phyloP scores from a whole-genome alignment of 2,888 invertebrate species.

The Aelia acuminata region DNA sequence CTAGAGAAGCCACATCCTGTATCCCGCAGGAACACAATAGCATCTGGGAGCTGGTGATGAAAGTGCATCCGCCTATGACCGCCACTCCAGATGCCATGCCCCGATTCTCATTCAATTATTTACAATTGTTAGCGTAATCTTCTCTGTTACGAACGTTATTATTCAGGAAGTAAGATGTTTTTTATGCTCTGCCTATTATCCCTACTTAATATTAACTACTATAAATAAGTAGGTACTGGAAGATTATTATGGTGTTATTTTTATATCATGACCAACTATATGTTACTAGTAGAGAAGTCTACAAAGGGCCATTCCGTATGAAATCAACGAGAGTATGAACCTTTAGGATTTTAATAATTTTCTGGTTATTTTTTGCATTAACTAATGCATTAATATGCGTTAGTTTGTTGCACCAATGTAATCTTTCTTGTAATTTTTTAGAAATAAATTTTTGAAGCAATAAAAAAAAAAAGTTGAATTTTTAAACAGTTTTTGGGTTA shows the following conservation, averaged over 20 bases:
- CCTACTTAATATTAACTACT: not conserved
- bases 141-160: not conserved
- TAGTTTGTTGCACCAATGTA: too few species aligned
- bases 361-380: too few species aligned
- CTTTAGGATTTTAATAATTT: too few species aligned
- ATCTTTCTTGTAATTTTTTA: too few species aligned
- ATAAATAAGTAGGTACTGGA: not conserved
- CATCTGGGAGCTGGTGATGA: not conserved
- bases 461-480: too few species aligned
- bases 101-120: slow-evolving; percentile 34
- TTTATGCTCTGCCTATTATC: not conserved
- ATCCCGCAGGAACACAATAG: not conserved
- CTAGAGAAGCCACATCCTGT: slow-evolving; percentile 5
- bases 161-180: not conserved
- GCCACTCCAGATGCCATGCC: slow-evolving; percentile 17
- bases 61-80: not conserved
- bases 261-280: too few species aligned
- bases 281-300: too few species aligned
- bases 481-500: too few species aligned
- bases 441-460: too few species aligned
- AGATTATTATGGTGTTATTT: not conserved
- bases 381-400: too few species aligned
- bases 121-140: not conserved
- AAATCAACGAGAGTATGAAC: too few species aligned
- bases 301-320: too few species aligned